These are phyloP conservation scores for Poecilia velifera DNA, from an alignment of 2,797 vertebrate genomes.

Conservation along the genomic window DNA sequence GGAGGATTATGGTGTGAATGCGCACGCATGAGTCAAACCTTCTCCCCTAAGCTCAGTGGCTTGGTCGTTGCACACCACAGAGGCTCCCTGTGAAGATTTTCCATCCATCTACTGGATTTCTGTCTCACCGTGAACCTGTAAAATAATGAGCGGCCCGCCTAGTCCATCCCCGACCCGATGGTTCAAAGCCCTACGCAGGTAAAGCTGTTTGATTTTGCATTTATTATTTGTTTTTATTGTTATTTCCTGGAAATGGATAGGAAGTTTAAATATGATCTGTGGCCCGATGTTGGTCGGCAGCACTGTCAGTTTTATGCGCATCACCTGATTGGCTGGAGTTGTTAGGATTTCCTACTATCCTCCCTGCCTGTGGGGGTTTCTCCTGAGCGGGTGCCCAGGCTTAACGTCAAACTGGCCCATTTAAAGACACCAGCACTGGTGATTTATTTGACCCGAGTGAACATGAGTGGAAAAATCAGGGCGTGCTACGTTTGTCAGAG, in stretches of 20 bases:
- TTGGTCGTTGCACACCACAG: background rate
- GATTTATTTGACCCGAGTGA: constrained; percentile 21
- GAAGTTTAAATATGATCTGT: background rate
- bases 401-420: constrained; percentile 42
- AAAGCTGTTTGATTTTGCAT: background rate
- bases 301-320: constrained; percentile 23
- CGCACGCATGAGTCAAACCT: constrained; percentile 5
- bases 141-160: constrained; percentile 50
- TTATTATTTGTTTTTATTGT: background rate
- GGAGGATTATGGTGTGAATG: constrained; percentile 42
- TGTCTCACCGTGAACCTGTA: background rate
- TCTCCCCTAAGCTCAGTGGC: background rate
- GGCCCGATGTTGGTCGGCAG: constrained; percentile 1
- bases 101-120: background rate
- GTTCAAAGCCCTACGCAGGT: constrained; percentile 75
- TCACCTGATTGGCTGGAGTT: constrained; percentile 61
- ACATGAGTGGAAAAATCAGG: constrained; percentile 62
- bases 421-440: constrained; percentile 33
- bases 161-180: constrained; percentile 72
- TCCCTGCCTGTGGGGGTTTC: constrained; percentile 28
- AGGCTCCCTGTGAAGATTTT: constrained; percentile 17
- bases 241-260: background rate
- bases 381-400: constrained; percentile 21
- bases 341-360: constrained; percentile 39
- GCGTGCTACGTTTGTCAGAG: constrained; percentile 63